Percentiles rank a stretch among this genome's conserved stretches.
These are phyloP conservation scores for Melitaea cinxia DNA, from an alignment of 1,140 invertebrate species.

Conservation along the genomic window DNA sequence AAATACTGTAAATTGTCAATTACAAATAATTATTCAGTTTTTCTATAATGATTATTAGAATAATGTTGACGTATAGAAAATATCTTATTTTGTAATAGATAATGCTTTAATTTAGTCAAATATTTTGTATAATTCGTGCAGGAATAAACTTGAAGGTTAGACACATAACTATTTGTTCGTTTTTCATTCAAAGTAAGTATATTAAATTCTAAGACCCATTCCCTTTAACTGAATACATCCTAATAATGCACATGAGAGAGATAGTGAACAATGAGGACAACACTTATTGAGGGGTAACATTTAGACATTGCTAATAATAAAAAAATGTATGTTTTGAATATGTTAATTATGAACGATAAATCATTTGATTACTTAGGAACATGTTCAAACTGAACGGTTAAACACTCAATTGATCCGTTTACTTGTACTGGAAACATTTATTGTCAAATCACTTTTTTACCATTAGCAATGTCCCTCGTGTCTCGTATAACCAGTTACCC, in stretches of 20 bases:
- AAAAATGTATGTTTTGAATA: background rate
- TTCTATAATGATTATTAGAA: background rate
- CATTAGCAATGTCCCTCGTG: background rate
- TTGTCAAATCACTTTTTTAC: background rate
- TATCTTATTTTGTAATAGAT: background rate
- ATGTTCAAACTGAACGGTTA: no score
- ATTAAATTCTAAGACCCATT: conserved; percentile 19
- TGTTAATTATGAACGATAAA: no score
- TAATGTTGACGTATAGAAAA: background rate
- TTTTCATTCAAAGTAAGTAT: background rate
- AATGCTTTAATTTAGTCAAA: no score
- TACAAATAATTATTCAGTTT: no score
- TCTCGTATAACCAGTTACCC: background rate
- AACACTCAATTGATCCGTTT: no score
- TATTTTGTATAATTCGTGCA: background rate
- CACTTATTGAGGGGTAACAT: conserved; percentile 25
- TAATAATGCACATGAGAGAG: conserved; percentile 17
- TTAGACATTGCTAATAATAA: background rate
- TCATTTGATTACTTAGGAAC: no score
- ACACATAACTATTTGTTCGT: background rate
- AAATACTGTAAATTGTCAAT: no score
- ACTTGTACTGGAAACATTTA: background rate
- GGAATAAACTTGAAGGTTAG: background rate
- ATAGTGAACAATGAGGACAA: conserved; percentile 29
- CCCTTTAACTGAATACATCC: conserved; percentile 12